Conservation (phyloP, 2,113 vertebrate genomes). For the Hemibagrus wyckioides region DNA sequence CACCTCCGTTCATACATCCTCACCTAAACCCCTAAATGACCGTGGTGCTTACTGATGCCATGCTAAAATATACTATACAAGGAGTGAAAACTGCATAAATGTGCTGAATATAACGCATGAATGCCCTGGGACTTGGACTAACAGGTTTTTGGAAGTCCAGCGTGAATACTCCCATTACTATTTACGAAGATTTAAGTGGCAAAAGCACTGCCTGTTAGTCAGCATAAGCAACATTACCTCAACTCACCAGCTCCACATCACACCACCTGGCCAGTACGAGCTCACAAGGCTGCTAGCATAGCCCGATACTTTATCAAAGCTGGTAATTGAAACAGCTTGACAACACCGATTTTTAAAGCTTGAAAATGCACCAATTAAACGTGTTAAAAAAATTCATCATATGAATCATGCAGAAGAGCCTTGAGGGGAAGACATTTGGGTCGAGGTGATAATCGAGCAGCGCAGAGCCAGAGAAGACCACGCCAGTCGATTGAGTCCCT, state of each 20-base stretch:
- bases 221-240: neutral
- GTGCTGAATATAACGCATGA: neutral
- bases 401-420: conserved; percentile 22
- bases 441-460: conserved; percentile 49
- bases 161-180: neutral
- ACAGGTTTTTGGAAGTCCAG: neutral
- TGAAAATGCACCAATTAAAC: conserved; percentile 12
- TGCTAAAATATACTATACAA: conserved; percentile 12
- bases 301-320: neutral
- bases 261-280: neutral
- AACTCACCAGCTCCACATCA: neutral
- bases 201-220: neutral
- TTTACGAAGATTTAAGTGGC: neutral
- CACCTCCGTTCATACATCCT: neutral
- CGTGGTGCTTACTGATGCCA: neutral
- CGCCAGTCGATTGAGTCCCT: conserved; percentile 45
- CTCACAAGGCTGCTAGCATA: neutral
- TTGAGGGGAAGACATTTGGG: conserved; percentile 40
- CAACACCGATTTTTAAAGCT: neutral
- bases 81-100: neutral
- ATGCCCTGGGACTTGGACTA: neutral
- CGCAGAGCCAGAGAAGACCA: conserved; percentile 12
- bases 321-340: conserved; percentile 11
- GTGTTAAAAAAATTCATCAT: conserved; percentile 9
- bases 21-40: conserved; percentile 9